Evolutionary conservation across 2,113 vertebrate genomes (phyloP).

Genomic region (Pituophis catenifer): DNA sequence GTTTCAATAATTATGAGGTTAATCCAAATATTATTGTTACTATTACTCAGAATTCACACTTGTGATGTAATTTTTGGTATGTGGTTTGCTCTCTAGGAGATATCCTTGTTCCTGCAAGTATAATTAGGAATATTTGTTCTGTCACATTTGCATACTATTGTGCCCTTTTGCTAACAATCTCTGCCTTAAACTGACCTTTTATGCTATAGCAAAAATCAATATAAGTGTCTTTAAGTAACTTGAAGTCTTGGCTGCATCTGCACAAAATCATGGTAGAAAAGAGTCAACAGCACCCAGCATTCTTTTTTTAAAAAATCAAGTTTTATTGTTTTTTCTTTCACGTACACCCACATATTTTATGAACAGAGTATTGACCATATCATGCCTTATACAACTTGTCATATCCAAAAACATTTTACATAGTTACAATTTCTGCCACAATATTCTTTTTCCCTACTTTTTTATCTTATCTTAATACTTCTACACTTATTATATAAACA

Average conservation of each 20-base stretch:
- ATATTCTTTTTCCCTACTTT: no score
- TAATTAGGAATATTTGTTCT: neutral
- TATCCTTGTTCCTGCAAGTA: neutral
- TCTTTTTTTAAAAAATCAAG: neutral
- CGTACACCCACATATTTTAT: no score
- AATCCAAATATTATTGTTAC: neutral
- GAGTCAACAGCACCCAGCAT: neutral
- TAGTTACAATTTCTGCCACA: no score
- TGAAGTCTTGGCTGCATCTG: neutral
- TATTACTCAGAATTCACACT: neutral
- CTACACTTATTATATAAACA: no score
- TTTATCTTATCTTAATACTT: no score
- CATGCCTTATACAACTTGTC: no score
- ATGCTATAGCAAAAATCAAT: neutral
- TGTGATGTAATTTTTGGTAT: neutral
- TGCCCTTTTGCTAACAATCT: neutral
- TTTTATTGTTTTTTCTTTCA: no score
- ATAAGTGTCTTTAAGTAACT: neutral
- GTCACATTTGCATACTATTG: neutral
- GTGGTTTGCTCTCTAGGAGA: neutral
- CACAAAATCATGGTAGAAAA: neutral
- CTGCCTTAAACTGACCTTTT: neutral
- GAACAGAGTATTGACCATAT: no score
- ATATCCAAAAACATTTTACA: no score
- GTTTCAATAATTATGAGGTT: neutral